Evolutionary conservation across 2,797 vertebrate genomes (phyloP).

Genomic region (Erithacus rubecula): DNA sequence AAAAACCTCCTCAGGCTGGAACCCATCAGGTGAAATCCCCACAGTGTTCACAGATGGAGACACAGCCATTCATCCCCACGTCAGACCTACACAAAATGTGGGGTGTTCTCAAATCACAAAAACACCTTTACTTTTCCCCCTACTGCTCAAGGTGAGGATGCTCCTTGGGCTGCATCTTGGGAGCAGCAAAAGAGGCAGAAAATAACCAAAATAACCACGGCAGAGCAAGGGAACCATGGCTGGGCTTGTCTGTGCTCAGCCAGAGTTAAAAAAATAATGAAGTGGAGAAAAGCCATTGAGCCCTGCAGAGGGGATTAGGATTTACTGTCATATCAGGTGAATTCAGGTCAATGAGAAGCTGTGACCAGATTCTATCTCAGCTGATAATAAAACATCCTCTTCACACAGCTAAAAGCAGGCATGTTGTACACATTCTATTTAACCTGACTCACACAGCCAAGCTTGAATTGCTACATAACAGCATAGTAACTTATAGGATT

Average conservation of each 20-base stretch:
- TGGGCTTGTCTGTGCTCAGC: neutral
- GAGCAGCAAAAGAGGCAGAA: neutral
- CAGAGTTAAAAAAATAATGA: neutral
- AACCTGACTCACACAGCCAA: neutral
- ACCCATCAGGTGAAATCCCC: neutral
- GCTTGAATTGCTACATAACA: neutral
- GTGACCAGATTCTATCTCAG: neutral
- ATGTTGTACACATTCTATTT: neutral
- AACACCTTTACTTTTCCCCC: neutral
- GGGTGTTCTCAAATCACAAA: neutral
- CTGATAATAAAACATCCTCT: constrained; percentile 11
- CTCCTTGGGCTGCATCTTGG: neutral
- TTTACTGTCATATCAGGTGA: constrained; percentile 55
- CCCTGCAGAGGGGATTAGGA: constrained; percentile 36
- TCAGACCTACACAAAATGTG: neutral
- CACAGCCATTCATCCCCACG: neutral
- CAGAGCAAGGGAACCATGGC: neutral
- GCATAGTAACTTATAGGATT: neutral
- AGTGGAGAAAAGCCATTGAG: neutral
- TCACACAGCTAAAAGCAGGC: neutral
- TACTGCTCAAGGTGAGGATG: accelerated
- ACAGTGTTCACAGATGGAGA: neutral
- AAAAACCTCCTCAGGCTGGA: neutral
- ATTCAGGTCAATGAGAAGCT: constrained; percentile 43
- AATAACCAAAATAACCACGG: too few species aligned